A percentile compares a stretch with the other conserved stretches of the same genome.
Conservation (phyloP, 1,140 invertebrate species). For the Ericerus pela region DNA sequence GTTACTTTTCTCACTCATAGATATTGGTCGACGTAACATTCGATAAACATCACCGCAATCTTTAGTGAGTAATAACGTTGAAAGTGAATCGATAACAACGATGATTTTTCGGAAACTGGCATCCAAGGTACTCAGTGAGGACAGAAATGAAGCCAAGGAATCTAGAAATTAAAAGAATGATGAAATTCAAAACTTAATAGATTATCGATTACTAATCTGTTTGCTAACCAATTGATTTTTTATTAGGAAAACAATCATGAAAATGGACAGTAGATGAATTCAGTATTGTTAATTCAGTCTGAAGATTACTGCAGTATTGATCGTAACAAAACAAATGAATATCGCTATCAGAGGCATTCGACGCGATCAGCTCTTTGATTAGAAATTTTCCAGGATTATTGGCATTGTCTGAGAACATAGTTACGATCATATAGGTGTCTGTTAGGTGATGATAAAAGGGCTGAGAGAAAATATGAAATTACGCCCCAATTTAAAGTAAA, state of each 20-base stretch:
- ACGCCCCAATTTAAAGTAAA: no score
- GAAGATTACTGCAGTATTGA: neutral
- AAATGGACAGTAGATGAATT: neutral
- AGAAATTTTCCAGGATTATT: no score
- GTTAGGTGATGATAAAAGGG: no score
- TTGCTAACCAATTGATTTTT: neutral
- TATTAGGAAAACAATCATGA: slow-evolving; percentile 1
- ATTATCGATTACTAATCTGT: neutral
- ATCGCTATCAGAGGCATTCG: no score
- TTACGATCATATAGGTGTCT: no score
- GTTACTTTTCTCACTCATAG: neutral
- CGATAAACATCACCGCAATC: neutral
- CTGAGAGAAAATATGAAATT: no score
- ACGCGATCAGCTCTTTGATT: no score
- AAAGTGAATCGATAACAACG: neutral
- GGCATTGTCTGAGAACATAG: no score
- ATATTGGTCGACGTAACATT: neutral
- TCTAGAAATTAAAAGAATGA: neutral
- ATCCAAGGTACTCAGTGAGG: neutral
- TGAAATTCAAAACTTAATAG: neutral
- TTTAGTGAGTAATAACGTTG: neutral
- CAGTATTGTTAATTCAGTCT: neutral
- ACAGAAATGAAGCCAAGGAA: neutral
- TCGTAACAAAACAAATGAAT: neutral
- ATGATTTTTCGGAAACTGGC: neutral